Evolutionary conservation across 2,888 invertebrate genomes (phyloP), one percentile per base, ranked within the genome.

Genomic region (Fragum fragum): DNA sequence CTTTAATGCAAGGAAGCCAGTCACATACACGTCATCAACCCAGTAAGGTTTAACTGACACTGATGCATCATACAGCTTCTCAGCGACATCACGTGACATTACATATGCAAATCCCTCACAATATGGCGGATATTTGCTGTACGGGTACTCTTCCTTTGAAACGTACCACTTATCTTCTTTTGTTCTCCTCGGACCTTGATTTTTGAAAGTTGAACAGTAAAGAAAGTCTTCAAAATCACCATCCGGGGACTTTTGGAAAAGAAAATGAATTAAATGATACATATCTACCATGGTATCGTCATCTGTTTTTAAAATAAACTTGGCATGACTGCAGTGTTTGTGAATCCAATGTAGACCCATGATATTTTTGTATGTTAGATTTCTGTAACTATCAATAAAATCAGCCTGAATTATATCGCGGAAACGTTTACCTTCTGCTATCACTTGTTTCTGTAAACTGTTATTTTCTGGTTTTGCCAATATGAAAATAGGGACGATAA

Each of bases 201-300:
- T 87, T 9, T 23, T 72, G 23, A 77, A 87, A n/a, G 84, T 79
- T 0, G 89, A 88, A 53, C 92, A 91, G 68, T 90, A 89, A 1
- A 91, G 73, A 53, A 88, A 87, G 61, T 89, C 83, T 23, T 83
- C 61, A 26, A 82, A 16, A 21, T 76, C 47, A 21, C 81, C 79
- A 53, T 82, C 81, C 0, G 78, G 82, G 0, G 78, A 78, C 52
- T 79, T 81, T n/a, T 73, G 73, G 18, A 73, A 52, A 5, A 91
- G 76, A 71, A 88, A 90, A 11, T 83, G 70, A 42, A 96, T 94
- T 84, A 95, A 95, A 87, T 96, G 96, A 29, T 97, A 93, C 92
- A 91, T 81, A 69, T 94, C 93, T n/a, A 94, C 89, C 75, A 93
- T 90, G 0, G 92, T 92, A 69, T 94, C 94, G 79, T 94, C 94